phyloP scores from a whole-genome alignment of 2,113 vertebrate genomes.

The Cygnus atratus region DNA sequence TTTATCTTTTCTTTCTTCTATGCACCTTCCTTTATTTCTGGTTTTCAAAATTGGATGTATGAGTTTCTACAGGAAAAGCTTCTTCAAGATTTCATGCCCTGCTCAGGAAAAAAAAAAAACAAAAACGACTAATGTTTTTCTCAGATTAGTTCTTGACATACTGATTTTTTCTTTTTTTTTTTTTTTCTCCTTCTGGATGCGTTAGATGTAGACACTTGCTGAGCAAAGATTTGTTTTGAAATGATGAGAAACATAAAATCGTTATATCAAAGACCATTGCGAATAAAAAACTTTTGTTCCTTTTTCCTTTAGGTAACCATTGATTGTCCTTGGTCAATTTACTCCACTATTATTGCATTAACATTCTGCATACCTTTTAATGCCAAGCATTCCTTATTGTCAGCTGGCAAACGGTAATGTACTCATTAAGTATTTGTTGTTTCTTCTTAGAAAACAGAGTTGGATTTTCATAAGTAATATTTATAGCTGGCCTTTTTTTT shows the following conservation, averaged over 20 bases:
- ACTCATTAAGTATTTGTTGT: constrained; percentile 3
- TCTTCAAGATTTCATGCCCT: background rate
- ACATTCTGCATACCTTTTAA: constrained; percentile 95
- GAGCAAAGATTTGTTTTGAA: background rate
- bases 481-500: background rate
- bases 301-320: constrained; percentile 87
- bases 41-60: background rate
- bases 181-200: background rate
- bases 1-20: background rate
- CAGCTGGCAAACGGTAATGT: constrained; percentile 89
- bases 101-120: background rate
- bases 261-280: background rate
- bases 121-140: background rate
- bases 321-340: constrained; percentile 98
- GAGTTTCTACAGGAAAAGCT: background rate
- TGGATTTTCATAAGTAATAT: background rate
- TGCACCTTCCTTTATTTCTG: background rate
- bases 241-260: background rate
- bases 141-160: background rate
- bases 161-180: background rate
- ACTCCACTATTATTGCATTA: constrained; percentile 93
- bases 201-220: background rate
- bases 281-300: background rate
- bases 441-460: background rate
- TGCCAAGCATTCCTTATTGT: constrained; percentile 90